Evolutionary conservation across 2,113 vertebrate genomes (phyloP).

Genomic region (Osmerus eperlanus): DNA sequence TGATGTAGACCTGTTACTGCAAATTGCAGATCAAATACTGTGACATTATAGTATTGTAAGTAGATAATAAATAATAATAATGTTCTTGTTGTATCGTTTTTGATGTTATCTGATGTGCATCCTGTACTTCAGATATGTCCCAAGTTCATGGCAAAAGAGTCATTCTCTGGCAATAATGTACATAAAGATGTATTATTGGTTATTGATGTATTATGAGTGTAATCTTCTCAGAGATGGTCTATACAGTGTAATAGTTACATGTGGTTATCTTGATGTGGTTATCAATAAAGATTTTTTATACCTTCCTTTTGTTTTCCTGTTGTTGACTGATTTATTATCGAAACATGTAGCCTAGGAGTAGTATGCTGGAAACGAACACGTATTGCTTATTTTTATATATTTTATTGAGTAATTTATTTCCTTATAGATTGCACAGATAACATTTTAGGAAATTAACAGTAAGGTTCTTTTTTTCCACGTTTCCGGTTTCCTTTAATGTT

Average conservation of each 20-base stretch:
- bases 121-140: background rate
- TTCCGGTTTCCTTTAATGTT: background rate
- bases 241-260: background rate
- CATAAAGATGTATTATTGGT: slow-evolving; percentile 40
- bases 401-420: no score
- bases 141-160: slow-evolving; percentile 8
- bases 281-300: slow-evolving; percentile 68
- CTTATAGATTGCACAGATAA: no score
- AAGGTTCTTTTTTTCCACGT: background rate
- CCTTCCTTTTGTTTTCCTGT: slow-evolving; percentile 7
- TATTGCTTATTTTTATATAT: no score
- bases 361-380: no score
- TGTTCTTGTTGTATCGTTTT: background rate
- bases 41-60: background rate
- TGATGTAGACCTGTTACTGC: background rate
- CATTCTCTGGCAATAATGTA: slow-evolving; percentile 57
- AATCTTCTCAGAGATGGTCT: background rate
- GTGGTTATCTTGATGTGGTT: slow-evolving; percentile 1
- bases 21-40: background rate
- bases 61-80: background rate
- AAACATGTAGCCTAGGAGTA: no score
- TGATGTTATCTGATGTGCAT: slow-evolving; percentile 20
- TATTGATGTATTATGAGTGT: background rate
- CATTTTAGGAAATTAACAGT: background rate
- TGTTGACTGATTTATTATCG: no score